Base-by-base conservation (phyloP, 2,797 vertebrate genomes). In the Gouania willdenowi region DNA sequence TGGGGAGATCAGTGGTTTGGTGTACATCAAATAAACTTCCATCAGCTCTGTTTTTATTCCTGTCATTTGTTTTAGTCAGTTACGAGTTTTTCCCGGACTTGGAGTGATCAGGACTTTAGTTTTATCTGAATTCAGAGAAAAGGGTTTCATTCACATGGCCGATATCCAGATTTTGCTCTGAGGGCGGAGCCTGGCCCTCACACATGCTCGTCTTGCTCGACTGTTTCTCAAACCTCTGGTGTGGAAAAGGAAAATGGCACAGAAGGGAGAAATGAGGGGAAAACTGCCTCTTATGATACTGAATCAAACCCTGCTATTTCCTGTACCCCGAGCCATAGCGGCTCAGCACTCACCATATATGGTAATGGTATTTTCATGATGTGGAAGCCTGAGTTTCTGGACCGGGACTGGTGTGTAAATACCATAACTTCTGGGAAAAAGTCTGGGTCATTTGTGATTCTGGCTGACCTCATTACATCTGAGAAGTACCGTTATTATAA, bases 241-340 rank as follows among this genome's bases (percentile, higher is more conserved):
- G 52, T 76, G 43, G 66, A 70, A 77, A 66, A 62, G 45, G 45
- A 61, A 53, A 62, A 47, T 41, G 20, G 56, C 39, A 53, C 29
- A 69, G 60, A 66, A 35, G 26, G 53, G 48, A 60, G 71, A 75
- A 79, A 67, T 57, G 41, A 59, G 56, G 66, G 58, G 60, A 50
- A 75, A 79, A 83, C 77, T 75, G 72, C 74, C 37, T 79, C 71
- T 81, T 84, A 77, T 82, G 79, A 86, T 84, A 77, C 77, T 83
- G 87, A 88, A 85, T 89, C 84, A 88, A 89, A 87, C 81, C 81
- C 85, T 89, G 83, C 82, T 86, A 88, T 89, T 91, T 91, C 90
- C 88, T 90, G 84, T 75, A 69, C 61, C 53, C 71, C 2, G 25
- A 75, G 69, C 81, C 71, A 70, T 69, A 75, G 75, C 66, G 41